Conservation (phyloP, 2,797 vertebrate species). For the Coccyzus lansbergi region DNA sequence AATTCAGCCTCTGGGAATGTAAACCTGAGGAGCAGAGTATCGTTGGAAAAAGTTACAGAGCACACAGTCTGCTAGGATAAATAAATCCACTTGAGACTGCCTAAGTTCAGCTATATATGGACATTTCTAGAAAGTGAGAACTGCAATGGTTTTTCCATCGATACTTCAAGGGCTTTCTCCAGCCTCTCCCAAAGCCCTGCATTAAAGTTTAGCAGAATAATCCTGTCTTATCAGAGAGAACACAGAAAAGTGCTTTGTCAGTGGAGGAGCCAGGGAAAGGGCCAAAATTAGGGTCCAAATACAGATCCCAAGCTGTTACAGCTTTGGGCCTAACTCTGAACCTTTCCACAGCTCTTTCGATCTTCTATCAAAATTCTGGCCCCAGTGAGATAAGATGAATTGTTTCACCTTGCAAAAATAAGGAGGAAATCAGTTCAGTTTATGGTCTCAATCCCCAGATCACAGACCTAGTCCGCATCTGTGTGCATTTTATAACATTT, state of each 20-base stretch:
- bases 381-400: neutral
- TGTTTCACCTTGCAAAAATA: neutral
- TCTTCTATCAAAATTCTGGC: neutral
- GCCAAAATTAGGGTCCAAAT: neutral
- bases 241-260: neutral
- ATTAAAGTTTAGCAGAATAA: constrained; percentile 24
- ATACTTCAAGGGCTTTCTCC: neutral
- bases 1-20: constrained; percentile 2
- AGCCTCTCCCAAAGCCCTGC: neutral
- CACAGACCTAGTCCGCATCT: neutral
- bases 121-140: constrained; percentile 19
- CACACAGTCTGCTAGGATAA: neutral
- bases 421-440: neutral
- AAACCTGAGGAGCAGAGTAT: neutral
- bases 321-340: neutral
- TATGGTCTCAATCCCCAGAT: neutral
- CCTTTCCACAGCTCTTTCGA: neutral
- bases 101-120: constrained; percentile 13
- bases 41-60: neutral
- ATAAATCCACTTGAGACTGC: neutral
- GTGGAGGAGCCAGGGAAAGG: neutral
- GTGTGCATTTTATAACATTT: neutral
- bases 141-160: neutral
- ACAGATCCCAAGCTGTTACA: neutral
- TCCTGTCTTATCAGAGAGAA: neutral